phyloP scores from a whole-genome alignment of 2,888 invertebrate genomes.

The Conistra vaccinii region DNA sequence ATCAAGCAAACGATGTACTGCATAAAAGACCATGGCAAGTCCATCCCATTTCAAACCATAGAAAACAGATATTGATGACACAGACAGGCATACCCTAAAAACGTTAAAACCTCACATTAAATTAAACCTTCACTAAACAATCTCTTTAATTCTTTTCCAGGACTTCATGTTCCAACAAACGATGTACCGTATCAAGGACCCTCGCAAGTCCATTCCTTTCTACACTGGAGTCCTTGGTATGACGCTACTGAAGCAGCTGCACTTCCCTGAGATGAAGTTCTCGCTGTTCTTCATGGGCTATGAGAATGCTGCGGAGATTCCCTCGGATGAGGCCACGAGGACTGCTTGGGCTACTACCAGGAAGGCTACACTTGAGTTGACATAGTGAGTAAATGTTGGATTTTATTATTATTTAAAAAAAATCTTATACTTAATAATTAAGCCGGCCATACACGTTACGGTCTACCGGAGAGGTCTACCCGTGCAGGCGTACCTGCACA shows the following conservation, averaged over 20 bases:
- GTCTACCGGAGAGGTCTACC: too few species aligned
- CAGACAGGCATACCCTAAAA: too few species aligned
- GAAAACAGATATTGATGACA: too few species aligned
- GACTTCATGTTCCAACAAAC: constrained; percentile 99
- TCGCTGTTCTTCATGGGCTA: constrained; percentile 95
- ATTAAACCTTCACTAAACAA: neutral
- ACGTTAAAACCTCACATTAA: too few species aligned
- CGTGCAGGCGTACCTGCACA: too few species aligned
- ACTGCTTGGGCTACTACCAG: constrained; percentile 95
- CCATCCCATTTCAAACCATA: too few species aligned
- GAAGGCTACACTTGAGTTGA: constrained; percentile 97
- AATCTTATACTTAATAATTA: neutral
- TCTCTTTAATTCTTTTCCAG: constrained; percentile 83
- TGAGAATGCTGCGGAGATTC: constrained; percentile 94
- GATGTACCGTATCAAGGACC: constrained; percentile 99
- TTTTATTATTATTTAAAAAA: neutral
- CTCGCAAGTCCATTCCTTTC: constrained; percentile 96
- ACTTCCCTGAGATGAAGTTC: constrained; percentile 97
- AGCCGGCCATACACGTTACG: too few species aligned
- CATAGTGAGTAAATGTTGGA: constrained; percentile 93
- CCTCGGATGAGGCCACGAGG: constrained; percentile 93
- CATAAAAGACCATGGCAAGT: too few species aligned
- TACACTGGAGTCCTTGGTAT: constrained; percentile 98
- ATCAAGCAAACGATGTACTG: too few species aligned
- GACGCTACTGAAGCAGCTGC: constrained; percentile 96